A percentile compares a stretch with the other conserved stretches of the same genome.
phyloP scores from a whole-genome alignment of 2,888 invertebrate species.

The Gymnoscelis rufifasciata region DNA sequence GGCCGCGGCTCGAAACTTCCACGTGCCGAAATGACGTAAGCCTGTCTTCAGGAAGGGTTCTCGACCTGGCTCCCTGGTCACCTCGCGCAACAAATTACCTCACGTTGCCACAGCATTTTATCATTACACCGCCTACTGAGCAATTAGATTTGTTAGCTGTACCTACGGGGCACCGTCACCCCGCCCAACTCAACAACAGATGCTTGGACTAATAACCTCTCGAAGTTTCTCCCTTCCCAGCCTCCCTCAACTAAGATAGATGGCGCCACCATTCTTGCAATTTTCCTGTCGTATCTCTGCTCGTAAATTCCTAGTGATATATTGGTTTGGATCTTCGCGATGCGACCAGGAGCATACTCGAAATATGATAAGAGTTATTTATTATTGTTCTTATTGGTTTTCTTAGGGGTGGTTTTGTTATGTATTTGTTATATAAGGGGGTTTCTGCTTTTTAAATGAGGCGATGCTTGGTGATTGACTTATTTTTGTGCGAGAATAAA shows the following conservation, averaged over 20 bases:
- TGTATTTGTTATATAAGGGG: conserved; percentile 48
- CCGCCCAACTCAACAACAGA: conserved; percentile 77
- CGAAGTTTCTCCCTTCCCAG: conserved; percentile 73
- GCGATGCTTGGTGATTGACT: conserved; percentile 4
- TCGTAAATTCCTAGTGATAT: conserved; percentile 92
- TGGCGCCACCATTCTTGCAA: conserved; percentile 95
- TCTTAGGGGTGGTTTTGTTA: conserved; percentile 59
- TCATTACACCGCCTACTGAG: conserved; percentile 76
- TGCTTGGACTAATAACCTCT: conserved; percentile 81
- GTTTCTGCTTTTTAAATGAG: conserved; percentile 31
- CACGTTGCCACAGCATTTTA: conserved; percentile 58
- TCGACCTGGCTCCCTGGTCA: conserved; percentile 46
- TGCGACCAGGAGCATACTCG: conserved; percentile 79
- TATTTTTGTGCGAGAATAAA: background rate
- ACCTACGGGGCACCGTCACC: conserved; percentile 77
- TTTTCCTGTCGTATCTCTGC: conserved; percentile 95
- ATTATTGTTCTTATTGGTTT: conserved; percentile 80
- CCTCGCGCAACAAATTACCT: conserved; percentile 67
- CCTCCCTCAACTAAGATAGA: conserved; percentile 88
- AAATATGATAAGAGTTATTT: conserved; percentile 80
- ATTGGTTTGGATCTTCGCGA: conserved; percentile 82
- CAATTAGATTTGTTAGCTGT: conserved; percentile 80
- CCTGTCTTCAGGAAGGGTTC: too few relatives aligned
- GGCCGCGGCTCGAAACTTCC: too few relatives aligned
- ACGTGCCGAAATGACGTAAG: too few relatives aligned